These are phyloP conservation scores for Tenebrosternarchus preto DNA, from an alignment of 2,113 vertebrate species.

Conservation along the genomic window DNA sequence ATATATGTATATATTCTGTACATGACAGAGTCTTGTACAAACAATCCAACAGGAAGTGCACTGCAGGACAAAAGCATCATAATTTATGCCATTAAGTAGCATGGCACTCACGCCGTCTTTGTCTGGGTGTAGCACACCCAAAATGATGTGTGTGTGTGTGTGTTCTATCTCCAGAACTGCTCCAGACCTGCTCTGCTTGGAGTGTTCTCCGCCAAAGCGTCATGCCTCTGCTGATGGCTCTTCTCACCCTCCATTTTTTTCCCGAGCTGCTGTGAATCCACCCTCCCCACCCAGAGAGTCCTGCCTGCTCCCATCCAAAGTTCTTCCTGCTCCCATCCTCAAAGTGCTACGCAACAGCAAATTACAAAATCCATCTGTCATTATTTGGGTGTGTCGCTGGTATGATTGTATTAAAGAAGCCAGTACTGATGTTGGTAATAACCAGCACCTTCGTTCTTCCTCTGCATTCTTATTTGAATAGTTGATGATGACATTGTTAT, in stretches of 20 bases:
- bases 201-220: constrained; percentile 68
- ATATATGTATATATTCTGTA: too few relatives aligned
- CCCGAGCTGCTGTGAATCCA: constrained; percentile 60
- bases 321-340: not conserved
- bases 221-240: constrained; percentile 64
- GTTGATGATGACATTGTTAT: too few relatives aligned
- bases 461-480: not conserved
- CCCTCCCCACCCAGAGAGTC: constrained; percentile 48
- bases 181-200: constrained; percentile 66
- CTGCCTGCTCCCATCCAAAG: not conserved
- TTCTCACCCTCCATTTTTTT: constrained; percentile 64
- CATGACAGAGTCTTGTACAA: too few relatives aligned
- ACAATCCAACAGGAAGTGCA: constrained; percentile 2
- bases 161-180: constrained; percentile 59
- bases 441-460: not conserved
- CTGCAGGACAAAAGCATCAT: constrained; percentile 17
- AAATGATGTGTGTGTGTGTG: not conserved
- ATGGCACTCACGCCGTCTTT: not conserved
- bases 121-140: too few relatives aligned
- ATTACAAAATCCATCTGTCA: constrained; percentile 11
- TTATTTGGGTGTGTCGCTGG: not conserved
- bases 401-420: not conserved
- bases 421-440: not conserved
- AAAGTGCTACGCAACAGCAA: constrained; percentile 13
- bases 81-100: not conserved